Evolutionary conservation across 2,888 invertebrate species (phyloP).

Genomic region (Psylliodes chrysocephalus): DNA sequence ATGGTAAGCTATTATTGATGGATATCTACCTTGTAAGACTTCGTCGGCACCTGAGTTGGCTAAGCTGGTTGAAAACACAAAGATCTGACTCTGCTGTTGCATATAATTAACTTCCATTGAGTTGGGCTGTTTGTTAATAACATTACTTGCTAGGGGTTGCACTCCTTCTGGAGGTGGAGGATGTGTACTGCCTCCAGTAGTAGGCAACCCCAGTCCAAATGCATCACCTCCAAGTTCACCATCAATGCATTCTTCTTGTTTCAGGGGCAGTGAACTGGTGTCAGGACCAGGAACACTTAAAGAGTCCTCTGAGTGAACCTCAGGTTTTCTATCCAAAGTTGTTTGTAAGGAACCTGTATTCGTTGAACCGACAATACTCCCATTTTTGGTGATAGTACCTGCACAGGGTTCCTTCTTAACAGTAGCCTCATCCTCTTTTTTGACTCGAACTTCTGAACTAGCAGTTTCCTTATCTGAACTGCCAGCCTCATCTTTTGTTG

Average conservation of each 20-base stretch:
- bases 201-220: conserved; percentile 57
- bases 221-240: conserved; percentile 60
- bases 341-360: conserved; percentile 62
- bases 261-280: conserved; percentile 55
- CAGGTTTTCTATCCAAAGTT: conserved; percentile 58
- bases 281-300: conserved; percentile 46
- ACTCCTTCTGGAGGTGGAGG: conserved; percentile 71
- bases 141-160: conserved; percentile 80
- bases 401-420: conserved; percentile 60
- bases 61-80: conserved; percentile 93
- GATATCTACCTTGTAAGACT: conserved; percentile 88
- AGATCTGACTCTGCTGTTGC: conserved; percentile 98
- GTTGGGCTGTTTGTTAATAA: conserved; percentile 81
- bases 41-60: conserved; percentile 96
- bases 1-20: conserved; percentile 93
- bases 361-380: conserved; percentile 63
- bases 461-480: conserved; percentile 62
- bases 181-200: conserved; percentile 54
- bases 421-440: conserved; percentile 61
- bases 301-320: conserved; percentile 51
- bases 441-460: conserved; percentile 60
- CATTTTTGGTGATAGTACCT: conserved; percentile 62
- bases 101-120: conserved; percentile 87
- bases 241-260: conserved; percentile 61
- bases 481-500: conserved; percentile 64